Evolutionary conservation across 2,113 vertebrate species (phyloP), one percentile per base, ranked within the genome.

Genomic region (Nipponia nippon): DNA sequence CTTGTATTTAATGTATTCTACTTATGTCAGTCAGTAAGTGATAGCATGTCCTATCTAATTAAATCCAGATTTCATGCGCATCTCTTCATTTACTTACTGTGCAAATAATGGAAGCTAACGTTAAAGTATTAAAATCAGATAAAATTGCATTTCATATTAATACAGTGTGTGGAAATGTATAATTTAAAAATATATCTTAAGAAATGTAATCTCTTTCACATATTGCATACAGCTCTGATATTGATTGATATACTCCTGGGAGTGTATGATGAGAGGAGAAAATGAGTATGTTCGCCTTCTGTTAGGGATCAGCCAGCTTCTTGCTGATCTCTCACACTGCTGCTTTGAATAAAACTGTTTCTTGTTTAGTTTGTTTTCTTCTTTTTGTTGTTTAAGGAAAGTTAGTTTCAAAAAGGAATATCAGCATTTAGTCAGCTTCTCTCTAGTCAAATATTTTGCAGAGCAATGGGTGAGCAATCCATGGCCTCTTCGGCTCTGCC

Each of bases 91-190:
- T 84, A 87, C 17, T 71, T 62, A 89, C 61, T n/a, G 40, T 55
- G n/a, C 38, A 82, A 92, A 89, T 79, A 92, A 95, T 53, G 40
- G 49, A 76, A 95, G 8, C 17, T 72, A 90, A 47, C 61, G 38
- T 56, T 63, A 67, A 92, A 91, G 73, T 79, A 87, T 89, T 89
- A 92, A 71, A 90, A 92, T 91, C 76, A 84, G 80, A 93, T 89
- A 96, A 87, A 91, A 76, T 53, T 82, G 13, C 34, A 58, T 66
- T 92, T 83, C 36, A 7, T 87, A 72, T 84, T 65, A 89, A 79
- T 58, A 46, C 7, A 10, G 11, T 30, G 9, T 66, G 63, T 87
- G 38, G 21, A 88, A 89, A 73, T 22, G 3, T 76, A 36, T 73
- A 61, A 94, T 90, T 93, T 89, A 67, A 95, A 95, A 89, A 87